Base-by-base conservation (phyloP, 2,888 invertebrate species). In the Hylaea fasciaria region DNA sequence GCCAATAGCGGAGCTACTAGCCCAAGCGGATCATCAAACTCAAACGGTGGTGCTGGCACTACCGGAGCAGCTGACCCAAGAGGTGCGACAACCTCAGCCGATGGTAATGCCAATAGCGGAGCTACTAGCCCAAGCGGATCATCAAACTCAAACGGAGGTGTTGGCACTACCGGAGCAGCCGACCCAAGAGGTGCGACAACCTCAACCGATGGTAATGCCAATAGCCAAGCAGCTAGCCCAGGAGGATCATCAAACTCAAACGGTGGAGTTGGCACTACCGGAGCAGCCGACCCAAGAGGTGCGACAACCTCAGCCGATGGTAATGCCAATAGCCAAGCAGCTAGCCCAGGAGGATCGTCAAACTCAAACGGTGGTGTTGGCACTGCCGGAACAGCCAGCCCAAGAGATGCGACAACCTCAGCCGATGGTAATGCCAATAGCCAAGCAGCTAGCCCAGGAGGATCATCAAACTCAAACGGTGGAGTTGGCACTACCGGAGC, bases 101-200 rank as follows among this genome's bases (percentile, higher is more conserved):
- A 12, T 35, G 32, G 35, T 1, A 16, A 16, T 4, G 46, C 32
- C 8, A 35, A 1, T 14, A 35, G 47, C 16, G 35, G 16, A 16
- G 35, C 35, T 0, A 10, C 47, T 16, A 16, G 35, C 16, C 32
- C 32, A 47, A 35, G 47, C 8, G 44, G 44, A 12, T 22, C 44
- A 1, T 12, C 17, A 1, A 44, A 22, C 11, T 44, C 44, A 16
- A 22, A 12, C 10, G 32, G 3, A 7, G 32, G 32, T 9, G 22
- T 22, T 22, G 44, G 44, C 11, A 22, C 44, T 22, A 44, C 22
- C 22, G 44, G 44, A 10, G 44, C 44, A 16, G 17, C 44, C 10
- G 28, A 13, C 46, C 29, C 29, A 46, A 32, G 46, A 29, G 44
- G 44, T 32, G 32, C 32, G 9, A 7, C 32, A 1, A 32, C 32